Evolutionary conservation across 2,888 invertebrate genomes (phyloP), one percentile per base, ranked within the genome.

Genomic region (Plebejus argus): DNA sequence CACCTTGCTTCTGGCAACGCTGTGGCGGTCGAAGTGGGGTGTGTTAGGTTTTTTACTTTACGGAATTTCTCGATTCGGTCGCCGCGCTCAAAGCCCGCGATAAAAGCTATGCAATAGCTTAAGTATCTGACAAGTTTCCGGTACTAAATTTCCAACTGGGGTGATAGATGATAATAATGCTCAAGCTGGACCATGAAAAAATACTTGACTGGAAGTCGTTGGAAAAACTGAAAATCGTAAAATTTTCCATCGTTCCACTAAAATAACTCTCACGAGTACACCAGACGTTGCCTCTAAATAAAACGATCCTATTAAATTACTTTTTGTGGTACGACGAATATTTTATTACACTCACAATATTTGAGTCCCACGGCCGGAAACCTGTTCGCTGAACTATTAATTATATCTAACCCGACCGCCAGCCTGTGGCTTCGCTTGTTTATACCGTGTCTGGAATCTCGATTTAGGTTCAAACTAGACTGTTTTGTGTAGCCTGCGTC

Each of bases 281-380:
- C 28, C 66, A 66, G 66, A 33, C 28, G 66, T 66, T 18, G 20
- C 28, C 28, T 7, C 66, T 15, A 66, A 33, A 71, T 39, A 39
- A 71, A 71, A 71, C 71, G 18, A 28, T 28, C 49, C 49, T 74
- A 74, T 49, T 53, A 23, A 74, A 53, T 74, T 74, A 74, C 74
- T 28, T 53, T 53, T 74, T 53, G 74, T 53, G 74, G 74, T 74
- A 74, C 49, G 74, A 74, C 53, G 45, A 74, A 74, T 74, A 74
- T 74, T 49, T 53, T 74, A 74, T 49, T 74, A 72, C 45, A 15
- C 72, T 74, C 49, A 28, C 49, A 53, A 35, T 71, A 74, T 74
- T 49, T 28, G 23, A 74, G 74, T 74, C 49, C 49, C 74, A 74
- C 74, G 74, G 23, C 74, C 20, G 74, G 49, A 49, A 53, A 74